phyloP scores from a whole-genome alignment of 2,113 vertebrate genomes.

The Elgaria multicarinata region DNA sequence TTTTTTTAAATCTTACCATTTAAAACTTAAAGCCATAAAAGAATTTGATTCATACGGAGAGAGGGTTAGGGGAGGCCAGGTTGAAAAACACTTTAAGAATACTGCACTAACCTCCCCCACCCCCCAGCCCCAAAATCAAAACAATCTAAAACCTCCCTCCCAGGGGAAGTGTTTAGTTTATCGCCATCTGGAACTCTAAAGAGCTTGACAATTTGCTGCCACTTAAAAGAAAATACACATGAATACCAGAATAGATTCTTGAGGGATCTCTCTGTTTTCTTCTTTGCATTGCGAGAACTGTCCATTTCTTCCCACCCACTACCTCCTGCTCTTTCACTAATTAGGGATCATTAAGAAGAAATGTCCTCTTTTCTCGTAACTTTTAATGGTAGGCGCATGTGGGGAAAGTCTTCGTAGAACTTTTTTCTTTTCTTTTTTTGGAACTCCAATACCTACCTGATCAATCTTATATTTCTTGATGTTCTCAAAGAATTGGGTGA shows the following conservation, averaged over 20 bases:
- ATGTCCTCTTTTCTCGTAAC: not conserved
- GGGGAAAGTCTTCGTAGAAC: not conserved
- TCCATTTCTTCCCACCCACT: not conserved
- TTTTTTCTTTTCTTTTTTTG: no score
- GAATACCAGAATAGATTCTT: not conserved
- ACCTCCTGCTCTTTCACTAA: not conserved
- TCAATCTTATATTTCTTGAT: not conserved
- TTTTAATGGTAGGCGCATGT: not conserved
- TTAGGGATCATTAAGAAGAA: not conserved
- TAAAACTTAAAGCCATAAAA: not conserved
- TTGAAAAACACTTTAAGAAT: not conserved
- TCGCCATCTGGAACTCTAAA: not conserved
- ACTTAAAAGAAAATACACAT: not conserved
- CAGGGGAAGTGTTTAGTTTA: not conserved
- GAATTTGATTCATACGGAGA: not conserved
- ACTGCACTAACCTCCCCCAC: not conserved
- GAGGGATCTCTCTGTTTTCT: not conserved
- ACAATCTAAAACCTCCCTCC: not conserved
- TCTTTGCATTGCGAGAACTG: not conserved
- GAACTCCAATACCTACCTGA: not conserved
- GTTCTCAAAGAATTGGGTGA: not conserved
- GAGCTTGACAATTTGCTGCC: not conserved
- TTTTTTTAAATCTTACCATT: not conserved
- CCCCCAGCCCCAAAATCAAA: not conserved
- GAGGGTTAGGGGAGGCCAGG: not conserved